Conservation (phyloP, 2,888 invertebrate species). For the Caenorhabditis sp. region DNA sequence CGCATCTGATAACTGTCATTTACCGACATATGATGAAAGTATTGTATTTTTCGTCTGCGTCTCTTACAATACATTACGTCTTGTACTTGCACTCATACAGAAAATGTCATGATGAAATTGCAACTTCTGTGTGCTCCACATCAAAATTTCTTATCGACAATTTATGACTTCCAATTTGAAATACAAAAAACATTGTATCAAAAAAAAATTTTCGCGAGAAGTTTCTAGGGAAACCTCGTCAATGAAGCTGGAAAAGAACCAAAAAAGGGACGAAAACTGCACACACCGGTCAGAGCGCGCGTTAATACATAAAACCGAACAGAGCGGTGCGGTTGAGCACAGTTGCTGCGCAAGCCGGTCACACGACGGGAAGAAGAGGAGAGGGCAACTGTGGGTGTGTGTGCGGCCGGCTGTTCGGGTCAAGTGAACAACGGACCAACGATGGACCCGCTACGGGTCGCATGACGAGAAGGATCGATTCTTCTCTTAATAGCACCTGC, state of each 20-base stretch:
- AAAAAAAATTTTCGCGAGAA: neutral
- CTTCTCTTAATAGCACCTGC: neutral
- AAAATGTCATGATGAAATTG: constrained; percentile 42
- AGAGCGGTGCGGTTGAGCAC: constrained; percentile 44
- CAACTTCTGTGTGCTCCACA: constrained; percentile 42
- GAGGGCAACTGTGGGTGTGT: no score
- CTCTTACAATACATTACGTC: constrained; percentile 12
- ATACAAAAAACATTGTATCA: constrained; percentile 6
- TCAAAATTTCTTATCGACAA: constrained; percentile 29
- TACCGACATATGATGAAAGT: constrained; percentile 61
- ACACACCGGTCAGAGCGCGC: constrained; percentile 1
- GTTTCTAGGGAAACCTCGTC: neutral
- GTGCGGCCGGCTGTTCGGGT: constrained; percentile 11
- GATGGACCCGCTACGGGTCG: neutral
- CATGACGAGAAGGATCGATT: constrained; percentile 22
- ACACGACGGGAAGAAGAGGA: constrained; percentile 4
- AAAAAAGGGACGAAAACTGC: constrained; percentile 6
- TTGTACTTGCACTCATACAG: constrained; percentile 22
- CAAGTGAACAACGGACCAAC: constrained; percentile 30
- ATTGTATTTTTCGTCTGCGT: constrained; percentile 27
- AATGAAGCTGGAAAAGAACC: neutral
- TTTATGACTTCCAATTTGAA: constrained; percentile 19
- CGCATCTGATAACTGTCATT: constrained; percentile 57
- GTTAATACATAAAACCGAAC: constrained; percentile 12
- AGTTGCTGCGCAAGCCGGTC: constrained; percentile 21